Evolutionary conservation across 2,797 vertebrate species (phyloP), one percentile per base, ranked within the genome.

Genomic region (Gymnocypris eckloni): DNA sequence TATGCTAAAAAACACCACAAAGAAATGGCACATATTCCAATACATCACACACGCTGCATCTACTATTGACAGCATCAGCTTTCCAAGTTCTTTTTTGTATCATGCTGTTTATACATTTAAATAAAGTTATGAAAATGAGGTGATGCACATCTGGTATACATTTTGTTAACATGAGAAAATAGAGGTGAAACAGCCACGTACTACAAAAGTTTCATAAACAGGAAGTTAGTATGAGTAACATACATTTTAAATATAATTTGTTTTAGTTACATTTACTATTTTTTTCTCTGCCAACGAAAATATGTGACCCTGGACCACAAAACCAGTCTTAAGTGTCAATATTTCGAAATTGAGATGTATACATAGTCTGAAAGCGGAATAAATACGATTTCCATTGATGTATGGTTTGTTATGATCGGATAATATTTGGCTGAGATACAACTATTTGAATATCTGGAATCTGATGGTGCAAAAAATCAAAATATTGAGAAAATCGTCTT

Each of bases 1-100:
- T 99, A 97, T 41, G 97, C 98, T 54, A 96, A 97, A 87, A 94
- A 96, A 89, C 97, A 98, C 37, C 94, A 97, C 81, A 95, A 93
- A 85, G 96, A 97, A 81, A 97, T 99, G 97, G 95, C 96, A 83
- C 95, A 95, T 67, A 94, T 95, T 89, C 98, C 98, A 0, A 97
- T 99, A 87, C 98, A 99, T 90, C 96, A 94, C 54, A 98, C 97
- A 2, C 96, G 98, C 33, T 97, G 96, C 90, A 96, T 99, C 90
- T 99, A 98, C 93, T 99, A 99, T 85, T 99, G 89, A 96, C 45
- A 1, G 16, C 22, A 37, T 15, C 10, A 1, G n/a, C 11, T 22
- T 76, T 54, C 25, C 4, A 64, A 33, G 4, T 59, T 13, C 1
- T 28, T 61, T 71, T 73, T 52, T 83, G 11, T 37, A 37, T 83